Base-by-base conservation (phyloP, 2,113 vertebrate species). In the Neopipo cinnamomea region DNA sequence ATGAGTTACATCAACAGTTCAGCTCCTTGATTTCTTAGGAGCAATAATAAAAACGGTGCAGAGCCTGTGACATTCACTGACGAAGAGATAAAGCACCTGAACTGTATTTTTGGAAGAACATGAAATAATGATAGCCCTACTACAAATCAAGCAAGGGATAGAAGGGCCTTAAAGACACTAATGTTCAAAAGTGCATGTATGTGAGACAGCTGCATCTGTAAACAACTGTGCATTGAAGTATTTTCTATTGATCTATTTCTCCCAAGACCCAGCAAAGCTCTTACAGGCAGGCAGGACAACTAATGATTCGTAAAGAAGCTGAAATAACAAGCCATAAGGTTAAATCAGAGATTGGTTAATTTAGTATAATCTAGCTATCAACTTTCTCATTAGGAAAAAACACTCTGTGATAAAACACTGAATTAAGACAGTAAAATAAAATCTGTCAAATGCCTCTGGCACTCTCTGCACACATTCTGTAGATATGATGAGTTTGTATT, bases 261-360 rank as follows among this genome's bases (percentile, higher is more conserved):
- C 58, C 52, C 0, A 0, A 17, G 4, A 79, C 10, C 37, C 2
- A 8, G 28, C 39, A 1, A 1, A 85, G 70, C 27, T 67, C 27
- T 12, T 16, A 10, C 0, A 5, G 41, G 25, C 55, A 84, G 47
- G 39, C 76, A 89, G 33, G 52, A n/a, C 52, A 84, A 17, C 39
- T 41, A 37, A 59, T 16, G 22, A 88, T 20, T 46, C 44, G 37
- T 5, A 47, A 75, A 74, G 21, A 52, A 72, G 53, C 2, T 41
- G 56, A 75, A 78, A 81, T 78, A 78, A 78, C 53, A 53, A 95
- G 35, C 24, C 30, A 37, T 30, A 74, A 92, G 25, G 84, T 81
- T 74, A 89, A 84, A 81, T 37, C n/a, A 81, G 41, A 95, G n/a
- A 78, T 88, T 46, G 65, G 49, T 8, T 72, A 28, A 18, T 59